Conservation (phyloP, 2,888 invertebrate species). For the Drosophila ochracea region DNA sequence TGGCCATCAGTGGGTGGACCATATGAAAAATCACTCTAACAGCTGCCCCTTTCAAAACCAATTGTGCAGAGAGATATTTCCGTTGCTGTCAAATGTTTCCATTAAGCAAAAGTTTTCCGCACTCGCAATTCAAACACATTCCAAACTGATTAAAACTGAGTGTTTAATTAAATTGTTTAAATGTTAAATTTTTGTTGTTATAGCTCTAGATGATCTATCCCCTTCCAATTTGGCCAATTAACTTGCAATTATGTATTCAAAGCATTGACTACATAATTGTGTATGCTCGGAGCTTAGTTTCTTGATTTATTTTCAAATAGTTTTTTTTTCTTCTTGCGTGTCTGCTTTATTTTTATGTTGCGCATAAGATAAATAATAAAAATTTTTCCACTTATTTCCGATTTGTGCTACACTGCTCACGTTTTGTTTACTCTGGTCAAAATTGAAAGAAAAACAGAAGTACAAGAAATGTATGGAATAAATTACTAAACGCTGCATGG, state of each 20-base stretch:
- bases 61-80: conserved; percentile 50
- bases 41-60: conserved; percentile 12
- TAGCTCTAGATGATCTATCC: conserved; percentile 26
- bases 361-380: conserved; percentile 48
- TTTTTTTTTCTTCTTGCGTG: conserved; percentile 5
- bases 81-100: conserved; percentile 61
- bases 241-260: conserved; percentile 44
- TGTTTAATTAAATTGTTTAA: conserved; percentile 44
- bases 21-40: conserved; percentile 27
- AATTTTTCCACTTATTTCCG: conserved; percentile 54
- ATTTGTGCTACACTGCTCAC: conserved; percentile 27
- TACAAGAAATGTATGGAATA: conserved; percentile 22
- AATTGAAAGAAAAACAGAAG: conserved; percentile 25
- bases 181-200: not conserved
- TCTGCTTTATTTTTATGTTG: conserved; percentile 59
- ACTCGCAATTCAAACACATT: conserved; percentile 19
- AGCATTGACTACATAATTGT: conserved; percentile 14
- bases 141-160: conserved; percentile 45
- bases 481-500: conserved; percentile 33
- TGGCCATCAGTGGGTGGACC: conserved; percentile 1
- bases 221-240: conserved; percentile 38
- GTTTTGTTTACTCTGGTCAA: conserved; percentile 45
- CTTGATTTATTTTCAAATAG: conserved; percentile 42
- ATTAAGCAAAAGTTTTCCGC: conserved; percentile 41
- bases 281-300: conserved; percentile 25